Percentiles rank a stretch among this genome's conserved stretches.
phyloP scores from a whole-genome alignment of 1,140 invertebrate genomes.

The Campoletis sonorensis region DNA sequence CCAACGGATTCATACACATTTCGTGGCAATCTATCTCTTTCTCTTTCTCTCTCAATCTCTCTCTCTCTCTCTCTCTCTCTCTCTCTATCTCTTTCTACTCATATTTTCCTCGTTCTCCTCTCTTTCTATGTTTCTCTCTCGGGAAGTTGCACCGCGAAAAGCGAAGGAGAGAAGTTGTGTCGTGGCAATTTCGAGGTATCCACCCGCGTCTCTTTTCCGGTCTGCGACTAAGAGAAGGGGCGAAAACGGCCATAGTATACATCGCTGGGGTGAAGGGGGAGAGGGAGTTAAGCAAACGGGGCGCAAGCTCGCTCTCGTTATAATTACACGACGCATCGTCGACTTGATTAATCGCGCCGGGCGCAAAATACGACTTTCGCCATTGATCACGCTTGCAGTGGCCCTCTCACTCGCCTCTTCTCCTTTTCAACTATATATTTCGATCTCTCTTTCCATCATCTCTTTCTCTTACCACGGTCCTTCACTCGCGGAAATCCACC shows the following conservation, averaged over 20 bases:
- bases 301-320: constrained; percentile 43
- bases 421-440: constrained; percentile 29
- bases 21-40: constrained; percentile 1
- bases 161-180: constrained; percentile 42
- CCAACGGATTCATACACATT: constrained; percentile 7
- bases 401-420: constrained; percentile 33
- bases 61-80: not conserved
- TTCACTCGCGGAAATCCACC: constrained; percentile 43
- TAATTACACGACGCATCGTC: constrained; percentile 51
- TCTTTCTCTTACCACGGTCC: constrained; percentile 39
- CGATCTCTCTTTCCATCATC: not conserved
- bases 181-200: constrained; percentile 46
- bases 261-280: constrained; percentile 15
- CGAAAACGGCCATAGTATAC: not conserved
- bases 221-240: constrained; percentile 23
- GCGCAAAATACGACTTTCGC: constrained; percentile 49
- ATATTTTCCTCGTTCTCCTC: too few relatives aligned
- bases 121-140: not conserved
- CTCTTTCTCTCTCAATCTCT: not conserved
- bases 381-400: constrained; percentile 54
- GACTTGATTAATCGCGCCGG: constrained; percentile 51
- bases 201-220: constrained; percentile 42
- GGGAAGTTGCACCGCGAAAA: constrained; percentile 16
- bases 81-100: not conserved
- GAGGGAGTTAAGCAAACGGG: constrained; percentile 34